Evolutionary conservation across 1,140 invertebrate species (phyloP).

Genomic region (Polypedilum pembai): DNA sequence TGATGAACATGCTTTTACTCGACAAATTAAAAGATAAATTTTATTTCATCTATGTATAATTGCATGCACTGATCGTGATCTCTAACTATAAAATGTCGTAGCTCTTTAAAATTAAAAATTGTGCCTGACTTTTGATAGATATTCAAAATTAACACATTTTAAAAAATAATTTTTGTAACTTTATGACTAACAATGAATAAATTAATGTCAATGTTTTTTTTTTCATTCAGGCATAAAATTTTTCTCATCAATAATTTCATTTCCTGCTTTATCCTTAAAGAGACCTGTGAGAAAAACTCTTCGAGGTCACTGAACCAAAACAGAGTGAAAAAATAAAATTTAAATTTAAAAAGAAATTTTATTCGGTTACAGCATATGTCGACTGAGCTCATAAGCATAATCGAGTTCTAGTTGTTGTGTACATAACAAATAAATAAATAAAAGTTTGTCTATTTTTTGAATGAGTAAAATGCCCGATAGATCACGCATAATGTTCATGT

Average conservation of each 20-base stretch:
- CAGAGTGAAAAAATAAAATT: background rate
- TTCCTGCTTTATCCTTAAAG: too few relatives aligned
- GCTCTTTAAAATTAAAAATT: too few relatives aligned
- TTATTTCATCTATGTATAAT: background rate
- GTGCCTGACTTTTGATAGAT: too few relatives aligned
- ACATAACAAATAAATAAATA: slow-evolving; percentile 6
- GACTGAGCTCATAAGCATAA: too few relatives aligned
- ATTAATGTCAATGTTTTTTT: background rate
- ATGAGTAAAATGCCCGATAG: background rate
- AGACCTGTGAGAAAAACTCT: background rate
- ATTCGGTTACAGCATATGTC: background rate
- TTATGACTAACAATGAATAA: too few relatives aligned
- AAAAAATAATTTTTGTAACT: too few relatives aligned
- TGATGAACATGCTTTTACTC: background rate
- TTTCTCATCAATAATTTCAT: too few relatives aligned
- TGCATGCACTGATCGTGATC: slow-evolving; percentile 3
- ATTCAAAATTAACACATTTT: too few relatives aligned
- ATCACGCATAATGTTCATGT: background rate
- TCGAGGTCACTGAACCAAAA: slow-evolving; percentile 1
- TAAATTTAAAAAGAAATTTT: background rate
- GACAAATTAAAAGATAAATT: too few relatives aligned
- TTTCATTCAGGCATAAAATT: background rate
- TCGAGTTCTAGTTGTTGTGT: background rate
- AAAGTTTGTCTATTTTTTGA: background rate
- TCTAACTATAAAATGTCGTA: background rate